phyloP scores from a whole-genome alignment of 2,888 invertebrate species.

The Callimorpha dominula region DNA sequence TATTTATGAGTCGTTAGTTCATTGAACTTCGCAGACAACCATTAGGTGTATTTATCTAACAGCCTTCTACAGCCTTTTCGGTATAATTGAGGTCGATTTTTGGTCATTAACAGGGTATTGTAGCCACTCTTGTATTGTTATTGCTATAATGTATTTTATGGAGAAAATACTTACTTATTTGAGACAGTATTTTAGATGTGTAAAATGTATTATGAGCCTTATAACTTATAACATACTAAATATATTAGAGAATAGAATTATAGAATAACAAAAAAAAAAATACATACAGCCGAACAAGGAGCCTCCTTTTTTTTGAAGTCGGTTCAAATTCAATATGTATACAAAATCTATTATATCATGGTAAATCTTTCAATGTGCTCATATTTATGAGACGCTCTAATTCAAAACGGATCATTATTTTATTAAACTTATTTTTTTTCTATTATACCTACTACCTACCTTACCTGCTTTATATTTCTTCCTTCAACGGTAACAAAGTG shows the following conservation, averaged over 20 bases:
- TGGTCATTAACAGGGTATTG: background rate
- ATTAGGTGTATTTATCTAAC: constrained; percentile 22
- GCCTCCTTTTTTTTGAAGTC: too few species aligned
- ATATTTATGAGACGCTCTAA: too few species aligned
- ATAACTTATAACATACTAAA: background rate
- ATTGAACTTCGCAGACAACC: constrained; percentile 29
- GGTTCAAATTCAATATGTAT: too few species aligned
- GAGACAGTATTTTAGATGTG: background rate
- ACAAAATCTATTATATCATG: background rate
- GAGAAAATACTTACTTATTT: background rate
- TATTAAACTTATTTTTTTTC: too few species aligned
- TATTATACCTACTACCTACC: too few species aligned
- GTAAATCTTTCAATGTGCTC: background rate
- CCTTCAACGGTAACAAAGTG: too few species aligned
- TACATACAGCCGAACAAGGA: background rate
- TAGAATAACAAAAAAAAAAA: background rate
- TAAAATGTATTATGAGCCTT: background rate
- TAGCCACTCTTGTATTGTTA: background rate
- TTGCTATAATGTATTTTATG: background rate
- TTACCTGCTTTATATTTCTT: too few species aligned
- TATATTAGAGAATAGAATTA: background rate
- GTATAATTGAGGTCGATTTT: background rate
- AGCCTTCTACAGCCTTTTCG: background rate
- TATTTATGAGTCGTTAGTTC: constrained; percentile 35
- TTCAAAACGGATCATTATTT: too few species aligned